These are phyloP conservation scores for Lapara coniferarum DNA, from an alignment of 2,888 invertebrate species.

Conservation along the genomic window DNA sequence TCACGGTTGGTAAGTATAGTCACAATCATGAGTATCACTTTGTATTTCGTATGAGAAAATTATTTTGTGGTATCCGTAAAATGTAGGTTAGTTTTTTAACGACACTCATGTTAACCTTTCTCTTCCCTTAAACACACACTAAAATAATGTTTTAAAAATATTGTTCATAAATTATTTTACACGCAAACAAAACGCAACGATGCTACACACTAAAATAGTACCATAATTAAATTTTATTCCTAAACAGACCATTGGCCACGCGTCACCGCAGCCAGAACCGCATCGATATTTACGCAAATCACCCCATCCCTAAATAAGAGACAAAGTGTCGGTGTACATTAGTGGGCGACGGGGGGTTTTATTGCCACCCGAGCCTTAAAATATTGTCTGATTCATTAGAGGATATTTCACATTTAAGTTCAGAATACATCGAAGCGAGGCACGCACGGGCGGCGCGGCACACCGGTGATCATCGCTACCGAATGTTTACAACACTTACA, in stretches of 20 bases:
- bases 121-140: too few species aligned
- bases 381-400: conserved; percentile 84
- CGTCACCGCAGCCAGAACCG: conserved; percentile 49
- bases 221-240: background rate
- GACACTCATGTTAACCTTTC: too few species aligned
- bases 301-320: conserved; percentile 72
- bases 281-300: conserved; percentile 76
- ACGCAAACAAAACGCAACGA: too few species aligned
- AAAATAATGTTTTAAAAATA: too few species aligned
- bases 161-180: too few species aligned
- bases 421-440: conserved; percentile 57
- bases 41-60: too few species aligned
- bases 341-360: conserved; percentile 76
- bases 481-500: conserved; percentile 71
- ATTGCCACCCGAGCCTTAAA: conserved; percentile 81
- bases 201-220: too few species aligned
- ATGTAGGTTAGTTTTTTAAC: too few species aligned
- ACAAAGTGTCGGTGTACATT: conserved; percentile 81
- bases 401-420: conserved; percentile 83
- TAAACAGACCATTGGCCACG: background rate
- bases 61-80: too few species aligned
- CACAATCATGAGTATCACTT: too few species aligned
- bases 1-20: too few species aligned
- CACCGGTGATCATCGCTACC: conserved; percentile 56
- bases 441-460: conserved; percentile 65